These are phyloP conservation scores for Gymnosoma rotundatum DNA, from an alignment of 2,888 invertebrate genomes.

Conservation along the genomic window DNA sequence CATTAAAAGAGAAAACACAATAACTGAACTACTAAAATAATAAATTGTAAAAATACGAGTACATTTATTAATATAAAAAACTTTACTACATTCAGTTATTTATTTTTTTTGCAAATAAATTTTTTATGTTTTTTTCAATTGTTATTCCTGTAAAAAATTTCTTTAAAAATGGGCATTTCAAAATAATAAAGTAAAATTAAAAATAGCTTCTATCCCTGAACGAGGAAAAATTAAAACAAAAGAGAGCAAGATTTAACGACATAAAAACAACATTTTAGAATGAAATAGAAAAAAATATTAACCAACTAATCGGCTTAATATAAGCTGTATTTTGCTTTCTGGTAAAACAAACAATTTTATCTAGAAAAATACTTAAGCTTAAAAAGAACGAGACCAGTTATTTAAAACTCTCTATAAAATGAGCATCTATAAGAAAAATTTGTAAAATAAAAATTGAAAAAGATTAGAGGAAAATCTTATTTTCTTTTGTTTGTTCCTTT, in stretches of 20 bases:
- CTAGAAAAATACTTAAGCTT: conserved; percentile 16
- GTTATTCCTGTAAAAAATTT: no score
- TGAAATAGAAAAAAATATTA: conserved; percentile 16
- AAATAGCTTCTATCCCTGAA: conserved; percentile 15
- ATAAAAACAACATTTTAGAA: conserved; percentile 1
- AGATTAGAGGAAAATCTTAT: conserved; percentile 35
- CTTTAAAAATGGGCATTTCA: no score
- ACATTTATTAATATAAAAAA: conserved; percentile 29
- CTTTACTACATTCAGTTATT: conserved; percentile 15
- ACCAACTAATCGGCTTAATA: conserved; percentile 64
- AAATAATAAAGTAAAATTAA: no score
- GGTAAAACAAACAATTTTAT: conserved; percentile 45
- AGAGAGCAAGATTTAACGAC: background rate
- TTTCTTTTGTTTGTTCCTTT: background rate
- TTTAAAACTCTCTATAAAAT: conserved; percentile 29
- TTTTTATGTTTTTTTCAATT: background rate
- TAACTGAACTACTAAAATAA: conserved; percentile 57
- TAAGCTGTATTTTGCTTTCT: conserved; percentile 63
- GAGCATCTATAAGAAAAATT: background rate
- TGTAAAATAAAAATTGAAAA: conserved; percentile 14
- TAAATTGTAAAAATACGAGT: conserved; percentile 47
- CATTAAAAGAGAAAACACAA: conserved; percentile 44
- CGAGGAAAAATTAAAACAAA: background rate
- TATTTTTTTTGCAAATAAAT: conserved; percentile 13
- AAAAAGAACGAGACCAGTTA: conserved; percentile 26